A percentile compares a stretch with the other conserved stretches of the same genome.
Evolutionary conservation across 2,797 vertebrate genomes (phyloP).

Genomic region (Momotus momota): DNA sequence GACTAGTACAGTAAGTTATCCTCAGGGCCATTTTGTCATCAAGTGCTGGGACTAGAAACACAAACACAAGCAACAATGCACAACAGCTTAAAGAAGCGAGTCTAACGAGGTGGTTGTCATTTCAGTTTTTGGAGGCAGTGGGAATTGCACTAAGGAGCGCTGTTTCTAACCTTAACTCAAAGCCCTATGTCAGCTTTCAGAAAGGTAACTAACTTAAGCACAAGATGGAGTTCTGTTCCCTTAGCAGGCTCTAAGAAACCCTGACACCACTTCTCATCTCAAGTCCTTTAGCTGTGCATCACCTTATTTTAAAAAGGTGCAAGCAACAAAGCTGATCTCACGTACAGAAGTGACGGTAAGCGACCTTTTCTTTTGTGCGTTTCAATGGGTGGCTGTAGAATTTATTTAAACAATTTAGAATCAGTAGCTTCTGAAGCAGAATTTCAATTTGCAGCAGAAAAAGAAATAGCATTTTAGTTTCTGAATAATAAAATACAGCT

Average conservation of each 20-base stretch:
- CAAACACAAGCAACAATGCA: not conserved
- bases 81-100: not conserved
- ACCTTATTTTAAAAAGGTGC: not conserved
- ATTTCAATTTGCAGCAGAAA: not conserved
- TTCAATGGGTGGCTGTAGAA: not conserved
- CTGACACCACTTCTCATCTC: not conserved
- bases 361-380: not conserved
- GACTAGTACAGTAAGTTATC: not conserved
- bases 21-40: not conserved
- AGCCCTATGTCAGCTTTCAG: not conserved
- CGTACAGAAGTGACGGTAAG: not conserved
- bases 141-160: not conserved
- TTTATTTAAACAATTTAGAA: not conserved
- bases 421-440: not conserved
- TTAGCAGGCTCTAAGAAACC: not conserved
- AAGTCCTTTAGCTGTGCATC: not conserved
- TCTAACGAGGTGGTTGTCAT: not conserved
- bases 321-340: not conserved
- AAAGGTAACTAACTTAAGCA: not conserved
- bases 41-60: not conserved
- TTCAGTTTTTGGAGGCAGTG: not conserved
- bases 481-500: not conserved
- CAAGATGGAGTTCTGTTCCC: rapidly evolving
- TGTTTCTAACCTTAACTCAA: not conserved
- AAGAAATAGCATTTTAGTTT: not conserved